A percentile compares a stretch with the other conserved stretches of the same genome.
Conservation (phyloP, 2,797 vertebrate genomes). For the Linurgus olivaceus region DNA sequence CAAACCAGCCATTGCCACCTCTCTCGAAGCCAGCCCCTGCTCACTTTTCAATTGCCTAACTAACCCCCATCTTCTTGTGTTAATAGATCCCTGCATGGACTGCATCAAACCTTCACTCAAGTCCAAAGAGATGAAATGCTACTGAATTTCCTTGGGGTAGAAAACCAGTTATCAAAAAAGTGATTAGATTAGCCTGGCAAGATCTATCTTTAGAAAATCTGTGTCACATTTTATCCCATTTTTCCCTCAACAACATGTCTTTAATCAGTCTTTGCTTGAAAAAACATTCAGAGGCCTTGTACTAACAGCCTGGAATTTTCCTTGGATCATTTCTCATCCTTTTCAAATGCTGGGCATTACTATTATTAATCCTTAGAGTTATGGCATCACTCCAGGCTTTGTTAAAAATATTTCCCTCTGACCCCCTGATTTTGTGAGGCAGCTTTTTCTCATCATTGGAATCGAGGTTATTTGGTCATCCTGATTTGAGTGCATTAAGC, state of each 20-base stretch:
- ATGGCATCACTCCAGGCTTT: neutral
- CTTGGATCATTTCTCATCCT: neutral
- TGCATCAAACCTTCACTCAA: neutral
- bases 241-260: constrained; percentile 41
- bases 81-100: neutral
- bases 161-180: constrained; percentile 36
- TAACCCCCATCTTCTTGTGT: neutral
- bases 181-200: constrained; percentile 58
- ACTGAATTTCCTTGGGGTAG: constrained; percentile 37
- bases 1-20: neutral
- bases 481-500: constrained; percentile 3
- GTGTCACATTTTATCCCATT: constrained; percentile 56
- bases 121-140: constrained; percentile 21
- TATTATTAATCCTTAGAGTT: constrained; percentile 21
- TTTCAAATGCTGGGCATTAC: neutral
- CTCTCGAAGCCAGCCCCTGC: neutral
- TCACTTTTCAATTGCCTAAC: neutral
- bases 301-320: constrained; percentile 54
- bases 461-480: constrained; percentile 4
- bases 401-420: constrained; percentile 26
- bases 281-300: constrained; percentile 26
- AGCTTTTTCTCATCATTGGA: neutral
- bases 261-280: constrained; percentile 47
- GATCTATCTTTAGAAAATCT: constrained; percentile 66
- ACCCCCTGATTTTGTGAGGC: neutral